phyloP scores from a whole-genome alignment of 2,113 vertebrate species.

The Channa argus region DNA sequence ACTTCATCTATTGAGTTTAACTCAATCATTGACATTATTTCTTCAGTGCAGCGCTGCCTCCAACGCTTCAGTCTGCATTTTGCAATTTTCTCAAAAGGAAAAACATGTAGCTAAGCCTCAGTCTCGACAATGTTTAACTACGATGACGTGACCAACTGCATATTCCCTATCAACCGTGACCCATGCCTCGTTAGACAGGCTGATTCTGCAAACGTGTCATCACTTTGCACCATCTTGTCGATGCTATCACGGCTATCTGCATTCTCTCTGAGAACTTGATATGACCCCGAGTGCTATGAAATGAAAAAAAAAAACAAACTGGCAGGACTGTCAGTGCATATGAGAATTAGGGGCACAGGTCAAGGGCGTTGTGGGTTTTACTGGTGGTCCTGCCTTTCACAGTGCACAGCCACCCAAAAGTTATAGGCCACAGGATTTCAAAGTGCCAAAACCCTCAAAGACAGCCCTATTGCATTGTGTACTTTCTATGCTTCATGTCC shows the following conservation, averaged over 20 bases:
- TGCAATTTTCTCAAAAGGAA: constrained; percentile 8
- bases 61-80: constrained; percentile 1
- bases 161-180: constrained; percentile 70
- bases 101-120: background rate
- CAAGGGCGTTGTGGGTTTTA: constrained; percentile 10
- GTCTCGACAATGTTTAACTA: constrained; percentile 17
- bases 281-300: constrained; percentile 72
- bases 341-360: constrained; percentile 37
- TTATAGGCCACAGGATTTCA: constrained; percentile 24
- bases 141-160: constrained; percentile 51
- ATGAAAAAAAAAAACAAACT: constrained; percentile 21
- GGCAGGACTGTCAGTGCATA: constrained; percentile 28
- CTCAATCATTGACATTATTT: background rate
- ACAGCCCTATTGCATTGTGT: background rate
- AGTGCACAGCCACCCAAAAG: constrained; percentile 15
- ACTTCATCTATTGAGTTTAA: constrained; percentile 1
- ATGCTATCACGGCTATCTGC: constrained; percentile 73
- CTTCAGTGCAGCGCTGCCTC: background rate
- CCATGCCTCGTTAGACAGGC: constrained; percentile 64
- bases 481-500: background rate
- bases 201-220: constrained; percentile 80
- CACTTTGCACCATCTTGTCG: constrained; percentile 77
- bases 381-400: constrained; percentile 8
- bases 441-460: constrained; percentile 15
- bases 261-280: constrained; percentile 80